phyloP scores from a whole-genome alignment of 2,888 invertebrate genomes.

The Troides oblongomaculatus region DNA sequence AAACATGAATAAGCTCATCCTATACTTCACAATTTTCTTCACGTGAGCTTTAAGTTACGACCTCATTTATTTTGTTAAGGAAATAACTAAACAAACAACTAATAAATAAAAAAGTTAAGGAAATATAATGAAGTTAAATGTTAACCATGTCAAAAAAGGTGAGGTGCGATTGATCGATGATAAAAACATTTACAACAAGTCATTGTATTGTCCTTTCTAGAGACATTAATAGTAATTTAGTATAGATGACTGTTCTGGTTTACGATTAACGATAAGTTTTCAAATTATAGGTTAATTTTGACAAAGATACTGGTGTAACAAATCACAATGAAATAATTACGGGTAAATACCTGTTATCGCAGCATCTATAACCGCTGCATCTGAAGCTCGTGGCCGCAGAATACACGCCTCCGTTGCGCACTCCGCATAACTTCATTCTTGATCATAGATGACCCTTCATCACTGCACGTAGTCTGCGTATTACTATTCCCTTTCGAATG shows the following conservation, averaged over 20 bases:
- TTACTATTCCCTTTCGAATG: not conserved
- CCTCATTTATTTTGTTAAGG: not conserved
- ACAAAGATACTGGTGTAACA: not conserved
- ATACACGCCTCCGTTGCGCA: not conserved
- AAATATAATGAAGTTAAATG: too few species aligned
- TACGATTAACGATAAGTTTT: too few species aligned
- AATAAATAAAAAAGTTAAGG: too few species aligned
- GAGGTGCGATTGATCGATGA: too few species aligned
- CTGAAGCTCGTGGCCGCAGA: not conserved
- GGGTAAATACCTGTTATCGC: not conserved
- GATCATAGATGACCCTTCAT: too few species aligned
- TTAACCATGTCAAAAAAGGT: too few species aligned
- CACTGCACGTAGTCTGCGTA: not conserved
- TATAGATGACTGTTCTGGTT: too few species aligned
- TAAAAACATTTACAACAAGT: too few species aligned
- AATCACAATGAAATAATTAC: not conserved
- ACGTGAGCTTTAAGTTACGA: not conserved
- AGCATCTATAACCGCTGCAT: not conserved
- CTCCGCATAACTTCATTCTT: too few species aligned
- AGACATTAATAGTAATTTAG: too few species aligned
- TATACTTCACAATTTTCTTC: conserved; percentile 2
- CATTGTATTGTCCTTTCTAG: too few species aligned
- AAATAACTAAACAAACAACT: not conserved
- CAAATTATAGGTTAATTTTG: too few species aligned
- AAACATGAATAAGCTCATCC: conserved; percentile 5